Evolutionary conservation across 2,797 vertebrate species (phyloP), one percentile per base, ranked within the genome.

Genomic region (Scolopax bukidnonensis): DNA sequence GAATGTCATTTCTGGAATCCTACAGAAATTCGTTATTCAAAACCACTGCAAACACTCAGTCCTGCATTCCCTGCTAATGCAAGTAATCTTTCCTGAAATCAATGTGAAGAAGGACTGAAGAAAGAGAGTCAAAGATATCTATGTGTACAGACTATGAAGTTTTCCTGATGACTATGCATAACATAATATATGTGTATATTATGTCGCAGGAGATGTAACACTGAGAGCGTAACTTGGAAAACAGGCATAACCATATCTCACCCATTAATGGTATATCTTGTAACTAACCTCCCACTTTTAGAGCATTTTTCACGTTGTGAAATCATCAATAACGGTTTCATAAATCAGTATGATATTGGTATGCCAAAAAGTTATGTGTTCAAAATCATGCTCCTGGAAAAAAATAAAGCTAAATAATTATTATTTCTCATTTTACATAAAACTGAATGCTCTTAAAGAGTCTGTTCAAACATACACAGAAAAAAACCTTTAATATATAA

Each of bases 21-120:
- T 43, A 67, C 24, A 87, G 74, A 94, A 94, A 90, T 36, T 71
- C 70, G 28, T 84, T 93, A 90, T 68, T 94, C 60, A 95, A 91
- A 93, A 57, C 56, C 51, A 80, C 51, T 79, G 81, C 68, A 93
- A 91, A 79, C 57, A 57, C 32, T 81, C 60, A 70, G 33, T 64
- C 27, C 68, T 85, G 27, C 27, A 64, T 47, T 63, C 33, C 54
- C 32, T 91, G 30, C 9, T 91, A 87, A 74, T 74, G 25, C 33
- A 90, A 86, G 70, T 33, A 76, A 79, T 43, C 43, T 74, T 89
- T 86, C 45, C 68, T 57, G 40, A 82, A 84, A 82, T 88, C 77
- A 70, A 6, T n/a, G 48, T 68, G 45, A 78, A 85, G 56, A 68
- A 53, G 19, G n/a, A 81, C 33, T 68, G 70, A 78, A 81, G 51